Evolutionary conservation across 2,113 vertebrate species (phyloP).

Genomic region (Mesocricetus auratus): DNA sequence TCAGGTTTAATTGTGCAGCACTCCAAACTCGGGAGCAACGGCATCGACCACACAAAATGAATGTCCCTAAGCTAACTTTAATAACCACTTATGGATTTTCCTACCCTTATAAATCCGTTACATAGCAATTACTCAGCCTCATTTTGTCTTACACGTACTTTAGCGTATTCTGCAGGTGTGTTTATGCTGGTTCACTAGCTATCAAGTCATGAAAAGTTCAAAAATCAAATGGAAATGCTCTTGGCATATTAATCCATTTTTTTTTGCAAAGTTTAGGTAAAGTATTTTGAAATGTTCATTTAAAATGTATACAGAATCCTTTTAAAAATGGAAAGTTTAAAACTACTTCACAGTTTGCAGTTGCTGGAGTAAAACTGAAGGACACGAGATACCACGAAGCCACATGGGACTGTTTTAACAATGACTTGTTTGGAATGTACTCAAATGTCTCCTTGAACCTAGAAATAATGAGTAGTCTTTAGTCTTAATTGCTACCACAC

Average conservation of each 20-base stretch:
- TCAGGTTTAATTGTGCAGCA: slow-evolving; percentile 46
- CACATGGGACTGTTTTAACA: not conserved
- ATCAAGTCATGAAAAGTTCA: slow-evolving; percentile 42
- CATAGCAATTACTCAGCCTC: slow-evolving; percentile 68
- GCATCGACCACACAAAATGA: slow-evolving; percentile 62
- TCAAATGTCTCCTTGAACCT: not conserved
- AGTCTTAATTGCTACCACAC: not conserved
- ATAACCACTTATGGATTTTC: slow-evolving; percentile 65
- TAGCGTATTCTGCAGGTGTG: slow-evolving; percentile 62
- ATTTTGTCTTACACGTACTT: slow-evolving; percentile 55
- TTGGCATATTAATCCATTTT: slow-evolving; percentile 52
- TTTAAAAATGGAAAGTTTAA: slow-evolving; percentile 7
- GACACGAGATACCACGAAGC: not conserved
- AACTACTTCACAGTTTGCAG: not conserved
- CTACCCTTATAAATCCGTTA: slow-evolving; percentile 58
- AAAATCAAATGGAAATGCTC: slow-evolving; percentile 43
- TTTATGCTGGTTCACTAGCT: slow-evolving; percentile 55
- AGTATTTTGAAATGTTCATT: slow-evolving; percentile 16
- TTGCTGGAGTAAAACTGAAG: not conserved
- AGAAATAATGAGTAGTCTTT: not conserved
- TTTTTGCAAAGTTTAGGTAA: slow-evolving; percentile 1
- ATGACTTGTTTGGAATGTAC: not conserved
- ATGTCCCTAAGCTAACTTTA: slow-evolving; percentile 48
- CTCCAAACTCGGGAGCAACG: slow-evolving; percentile 29
- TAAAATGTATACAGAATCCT: not conserved